Conservation (phyloP, 2,888 invertebrate species). For the Germaria angustata region DNA sequence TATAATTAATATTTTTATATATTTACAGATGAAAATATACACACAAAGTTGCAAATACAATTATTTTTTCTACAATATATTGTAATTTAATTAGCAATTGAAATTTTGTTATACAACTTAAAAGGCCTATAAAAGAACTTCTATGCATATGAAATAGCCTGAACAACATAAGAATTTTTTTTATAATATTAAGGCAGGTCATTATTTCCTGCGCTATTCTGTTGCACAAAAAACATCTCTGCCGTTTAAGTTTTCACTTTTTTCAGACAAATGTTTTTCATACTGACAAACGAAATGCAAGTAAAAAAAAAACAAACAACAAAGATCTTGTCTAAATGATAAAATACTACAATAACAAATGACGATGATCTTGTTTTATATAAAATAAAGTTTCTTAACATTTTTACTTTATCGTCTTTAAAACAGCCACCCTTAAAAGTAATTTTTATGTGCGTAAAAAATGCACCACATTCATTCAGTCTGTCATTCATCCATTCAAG, state of each 20-base stretch:
- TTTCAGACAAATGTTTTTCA: constrained; percentile 35
- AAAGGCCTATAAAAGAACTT: constrained; percentile 29
- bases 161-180: not conserved
- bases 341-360: constrained; percentile 53
- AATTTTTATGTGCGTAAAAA: constrained; percentile 50
- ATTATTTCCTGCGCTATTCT: constrained; percentile 56
- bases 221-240: not conserved
- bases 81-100: constrained; percentile 60
- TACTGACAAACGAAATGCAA: not conserved
- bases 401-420: not conserved
- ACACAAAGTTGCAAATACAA: not conserved
- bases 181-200: constrained; percentile 62
- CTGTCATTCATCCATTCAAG: not conserved
- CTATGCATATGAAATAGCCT: not conserved
- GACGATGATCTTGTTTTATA: constrained; percentile 48
- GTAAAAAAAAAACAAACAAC: not conserved
- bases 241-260: constrained; percentile 57
- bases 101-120: constrained; percentile 44
- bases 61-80: constrained; percentile 33
- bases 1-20: constrained; percentile 40
- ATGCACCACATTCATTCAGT: not conserved
- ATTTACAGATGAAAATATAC: not conserved
- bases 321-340: constrained; percentile 56
- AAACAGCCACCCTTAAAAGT: constrained; percentile 58
- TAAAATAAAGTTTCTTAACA: constrained; percentile 11